Conservation (phyloP, 2,888 invertebrate species). For the Psylliodes chrysocephalus region DNA sequence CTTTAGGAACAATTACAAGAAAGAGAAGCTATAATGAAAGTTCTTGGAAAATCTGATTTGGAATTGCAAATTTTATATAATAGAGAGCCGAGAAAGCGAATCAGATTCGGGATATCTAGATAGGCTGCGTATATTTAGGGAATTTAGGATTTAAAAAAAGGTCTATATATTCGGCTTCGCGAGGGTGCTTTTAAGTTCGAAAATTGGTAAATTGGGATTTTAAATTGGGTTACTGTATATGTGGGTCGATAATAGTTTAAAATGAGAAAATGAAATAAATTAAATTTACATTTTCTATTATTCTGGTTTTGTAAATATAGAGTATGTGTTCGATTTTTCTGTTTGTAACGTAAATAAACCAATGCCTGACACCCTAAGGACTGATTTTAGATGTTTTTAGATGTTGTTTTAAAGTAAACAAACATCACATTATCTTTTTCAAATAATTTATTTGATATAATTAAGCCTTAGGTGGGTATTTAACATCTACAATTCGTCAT, state of each 20-base stretch:
- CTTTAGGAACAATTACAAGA: constrained; percentile 33
- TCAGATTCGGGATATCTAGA: constrained; percentile 26
- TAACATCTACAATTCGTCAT: too few relatives aligned
- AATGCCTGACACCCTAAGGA: too few relatives aligned
- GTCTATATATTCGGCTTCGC: neutral
- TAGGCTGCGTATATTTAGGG: constrained; percentile 17
- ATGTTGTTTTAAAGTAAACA: too few relatives aligned
- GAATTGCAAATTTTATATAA: constrained; percentile 35
- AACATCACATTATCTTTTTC: too few relatives aligned
- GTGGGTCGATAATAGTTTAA: neutral
- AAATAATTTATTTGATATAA: too few relatives aligned
- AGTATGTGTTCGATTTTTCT: too few relatives aligned
- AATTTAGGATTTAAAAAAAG: constrained; percentile 19
- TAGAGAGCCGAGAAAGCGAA: constrained; percentile 18
- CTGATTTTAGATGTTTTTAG: too few relatives aligned
- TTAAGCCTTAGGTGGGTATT: too few relatives aligned
- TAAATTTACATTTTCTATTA: too few relatives aligned
- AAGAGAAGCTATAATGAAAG: constrained; percentile 32
- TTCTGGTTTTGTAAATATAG: too few relatives aligned
- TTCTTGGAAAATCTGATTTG: constrained; percentile 28
- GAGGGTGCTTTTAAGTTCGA: constrained; percentile 10
- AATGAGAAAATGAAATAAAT: too few relatives aligned
- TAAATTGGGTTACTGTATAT: constrained; percentile 1
- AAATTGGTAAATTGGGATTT: constrained; percentile 8
- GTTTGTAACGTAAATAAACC: too few relatives aligned